Conservation (phyloP, 2,888 invertebrate species). For the Nemoura dubitans region DNA sequence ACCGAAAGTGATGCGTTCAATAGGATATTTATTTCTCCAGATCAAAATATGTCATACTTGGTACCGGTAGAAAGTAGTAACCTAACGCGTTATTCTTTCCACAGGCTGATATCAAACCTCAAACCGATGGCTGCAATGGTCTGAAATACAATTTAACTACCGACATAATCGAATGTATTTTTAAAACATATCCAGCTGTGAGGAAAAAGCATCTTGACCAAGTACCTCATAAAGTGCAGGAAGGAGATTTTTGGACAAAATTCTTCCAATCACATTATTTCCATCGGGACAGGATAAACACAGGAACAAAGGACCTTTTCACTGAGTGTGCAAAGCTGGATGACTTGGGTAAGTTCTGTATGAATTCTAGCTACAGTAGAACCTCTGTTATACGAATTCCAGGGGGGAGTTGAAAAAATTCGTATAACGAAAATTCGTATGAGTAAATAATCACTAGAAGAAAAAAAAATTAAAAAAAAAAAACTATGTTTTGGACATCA, state of each 20-base stretch:
- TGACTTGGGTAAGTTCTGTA: conserved; percentile 69
- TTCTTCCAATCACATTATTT: conserved; percentile 99
- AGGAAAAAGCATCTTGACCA: conserved; percentile 95
- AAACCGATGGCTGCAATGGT: conserved; percentile 96
- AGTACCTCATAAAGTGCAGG: conserved; percentile 94
- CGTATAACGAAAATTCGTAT: no score
- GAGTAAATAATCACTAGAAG: no score
- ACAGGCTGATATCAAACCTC: conserved; percentile 95
- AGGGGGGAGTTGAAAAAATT: no score
- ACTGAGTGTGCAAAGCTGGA: conserved; percentile 97
- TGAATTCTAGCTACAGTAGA: no score
- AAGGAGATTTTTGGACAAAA: conserved; percentile 98
- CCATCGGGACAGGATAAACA: conserved; percentile 91
- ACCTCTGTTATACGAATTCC: no score
- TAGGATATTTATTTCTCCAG: no score
- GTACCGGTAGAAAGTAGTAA: no score
- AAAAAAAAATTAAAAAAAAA: no score
- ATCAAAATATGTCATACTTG: no score
- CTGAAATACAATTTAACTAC: conserved; percentile 96
- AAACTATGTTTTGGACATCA: no score
- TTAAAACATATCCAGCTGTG: conserved; percentile 98
- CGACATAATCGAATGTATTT: conserved; percentile 97
- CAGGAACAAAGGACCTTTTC: conserved; percentile 93
- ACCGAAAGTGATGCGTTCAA: no score
- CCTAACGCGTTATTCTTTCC: no score